Evolutionary conservation across 2,888 invertebrate genomes (phyloP), one percentile per base, ranked within the genome.

Genomic region (Apamea anceps): DNA sequence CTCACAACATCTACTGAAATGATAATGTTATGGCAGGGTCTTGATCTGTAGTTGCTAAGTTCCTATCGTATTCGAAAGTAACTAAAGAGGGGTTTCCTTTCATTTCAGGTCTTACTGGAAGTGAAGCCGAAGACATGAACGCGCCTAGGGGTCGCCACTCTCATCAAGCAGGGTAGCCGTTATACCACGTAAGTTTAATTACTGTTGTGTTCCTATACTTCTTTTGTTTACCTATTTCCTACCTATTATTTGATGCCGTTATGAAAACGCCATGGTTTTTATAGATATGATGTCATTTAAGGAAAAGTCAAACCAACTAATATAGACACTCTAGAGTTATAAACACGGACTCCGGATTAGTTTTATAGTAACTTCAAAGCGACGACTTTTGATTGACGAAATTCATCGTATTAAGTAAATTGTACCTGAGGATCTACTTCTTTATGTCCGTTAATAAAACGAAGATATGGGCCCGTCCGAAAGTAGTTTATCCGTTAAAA

Each of bases 91-190:
- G 18, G 42, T 75, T 85, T 77, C 42, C 32, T 86, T 86, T 90
- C 77, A 82, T 96, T 95, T 65, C 95, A 96, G 96, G 91, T 93
- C 72, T 88, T 85, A 81, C 81, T 87, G 80, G 86, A 85, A 86
- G 79, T 82, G 90, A 94, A 93, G 85, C 91, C 92, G 85, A 89
- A 94, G 95, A 91, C 94, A 96, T 96, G 96, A 95, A 92, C 91
- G 92, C 93, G 91, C 89, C 90, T 89, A 91, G 90, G 90, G 91
- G 91, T 89, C 93, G 93, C 86, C 96, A 96, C 89, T 96, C 96
- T 77, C 96, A 95, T 90, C 96, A 96, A 95, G 96, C 95, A 90
- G 96, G 96, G 90, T 96, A 97, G 95, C 94, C 93, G 88, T 90
- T 91, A 88, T 90, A 88, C 88, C 90, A 92, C 92, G 96, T 96